These are phyloP conservation scores for Tachina lurida DNA, from an alignment of 2,888 invertebrate species.

Conservation along the genomic window DNA sequence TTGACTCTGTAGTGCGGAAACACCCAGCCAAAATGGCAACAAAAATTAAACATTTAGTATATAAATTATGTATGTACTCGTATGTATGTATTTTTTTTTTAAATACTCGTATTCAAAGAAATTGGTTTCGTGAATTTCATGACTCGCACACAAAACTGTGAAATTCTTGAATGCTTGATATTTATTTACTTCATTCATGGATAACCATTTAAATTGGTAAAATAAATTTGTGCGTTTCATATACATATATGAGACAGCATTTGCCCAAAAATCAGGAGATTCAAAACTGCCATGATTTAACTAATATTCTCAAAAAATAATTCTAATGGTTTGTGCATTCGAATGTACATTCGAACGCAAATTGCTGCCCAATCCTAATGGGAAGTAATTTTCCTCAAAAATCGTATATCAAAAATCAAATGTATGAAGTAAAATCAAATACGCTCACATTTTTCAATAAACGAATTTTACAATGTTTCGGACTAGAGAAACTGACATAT, in stretches of 20 bases:
- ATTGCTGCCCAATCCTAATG: too few relatives aligned
- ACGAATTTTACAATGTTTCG: too few relatives aligned
- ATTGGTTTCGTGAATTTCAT: neutral
- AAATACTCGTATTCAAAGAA: conserved; percentile 3
- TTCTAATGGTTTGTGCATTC: too few relatives aligned
- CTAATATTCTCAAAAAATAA: too few relatives aligned
- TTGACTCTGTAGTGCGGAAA: conserved; percentile 62
- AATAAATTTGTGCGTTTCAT: neutral
- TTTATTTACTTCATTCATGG: neutral
- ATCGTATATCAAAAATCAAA: too few relatives aligned
- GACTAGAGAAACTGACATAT: too few relatives aligned
- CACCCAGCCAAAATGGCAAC: conserved; percentile 51
- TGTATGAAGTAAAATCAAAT: too few relatives aligned
- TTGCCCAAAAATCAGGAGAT: neutral
- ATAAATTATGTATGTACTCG: neutral
- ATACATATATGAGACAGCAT: neutral
- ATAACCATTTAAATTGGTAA: neutral
- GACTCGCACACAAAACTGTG: conserved; percentile 4
- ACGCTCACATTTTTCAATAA: too few relatives aligned
- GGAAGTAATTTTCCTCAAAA: too few relatives aligned
- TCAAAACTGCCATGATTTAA: too few relatives aligned
- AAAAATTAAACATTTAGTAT: conserved; percentile 23
- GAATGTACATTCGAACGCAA: too few relatives aligned
- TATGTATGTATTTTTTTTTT: neutral
- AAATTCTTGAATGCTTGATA: conserved; percentile 44